Evolutionary conservation across 2,888 invertebrate species (phyloP), one percentile per base, ranked within the genome.

Genomic region (Cephus spinipes): DNA sequence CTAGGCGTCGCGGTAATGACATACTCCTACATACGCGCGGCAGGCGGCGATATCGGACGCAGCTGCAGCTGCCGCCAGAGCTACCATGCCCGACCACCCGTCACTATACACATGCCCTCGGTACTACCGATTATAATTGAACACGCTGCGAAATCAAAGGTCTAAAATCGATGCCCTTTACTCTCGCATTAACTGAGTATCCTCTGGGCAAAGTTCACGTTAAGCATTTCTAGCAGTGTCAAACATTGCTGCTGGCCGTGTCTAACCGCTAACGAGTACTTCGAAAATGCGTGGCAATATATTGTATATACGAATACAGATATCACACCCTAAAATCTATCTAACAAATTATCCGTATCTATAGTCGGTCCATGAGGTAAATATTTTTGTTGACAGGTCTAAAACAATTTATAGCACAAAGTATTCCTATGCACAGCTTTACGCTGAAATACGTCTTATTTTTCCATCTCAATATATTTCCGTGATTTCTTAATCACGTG

Each of bases 1-100:
- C 87, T 86, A 86, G 85, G 87, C 88, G 87, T 87, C 88, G 87
- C 88, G 86, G 86, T 89, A 89, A 89, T 89, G 88, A 89, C 86
- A 85, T 86, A 89, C 89, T 88, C 88, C 86, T 85, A 88, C 87
- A 87, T 85, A 79, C 78, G 81, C 32, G 71, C 71, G 71, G 31
- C 31, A 71, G 31, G 71, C 71, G 55, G 71, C 31, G 71, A 71
- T 32, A 71, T 71, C 31, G 31, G 32, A 71, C 71, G 71, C 71
- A 71, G 71, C 71, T 71, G 71, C 71, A 71, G 71, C 71, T 32
- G 71, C 31, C 55, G 55, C 55, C 55, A 55, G 55, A 55, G 55
- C 71, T 32, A 71, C 71, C 71, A 31, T 32, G 71, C 71, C 32
- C 71, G 71, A 55, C 55, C 55, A 55, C 75, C 68, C 55, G 75